Base-by-base conservation (phyloP, 1,140 invertebrate species). In the Bombus pyrosoma region DNA sequence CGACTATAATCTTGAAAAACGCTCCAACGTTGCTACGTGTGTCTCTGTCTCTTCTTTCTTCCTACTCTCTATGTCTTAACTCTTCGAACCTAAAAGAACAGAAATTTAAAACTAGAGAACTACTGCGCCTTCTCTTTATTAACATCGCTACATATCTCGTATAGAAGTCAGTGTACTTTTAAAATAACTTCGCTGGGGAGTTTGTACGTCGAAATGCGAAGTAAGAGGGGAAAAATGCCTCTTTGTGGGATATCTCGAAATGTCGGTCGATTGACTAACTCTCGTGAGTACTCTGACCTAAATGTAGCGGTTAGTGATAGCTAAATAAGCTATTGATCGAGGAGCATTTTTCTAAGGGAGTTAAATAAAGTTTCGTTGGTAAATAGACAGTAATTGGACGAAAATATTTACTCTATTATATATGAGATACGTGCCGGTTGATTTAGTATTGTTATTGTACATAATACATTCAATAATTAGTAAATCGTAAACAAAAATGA, bases 1-100 rank as follows among this genome's bases (percentile, higher is more conserved):
- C 78, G 43, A n/a, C 28, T 85, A 18, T 41, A 64, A 59, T 68
- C 43, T 78, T 22, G 41, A 71, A 47, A 59, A 81, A 43, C n/a
- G 71, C 41, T 53, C 1, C 47, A 53, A 53, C 47, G 47, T 18
- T 22, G 0, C 47, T 37, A 37, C 41, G 10, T 39, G 3, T 34
- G 34, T 53, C 71, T 34, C 41, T 78, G 3, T 74, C 62, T 22
- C 62, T 66, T n/a, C 43, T 18, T 64, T 18, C 57, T 28, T 73
- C 28, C 12, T 13, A n/a, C 59, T 62, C 28, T 53, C 6, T 22
- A 59, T 41, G 2, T 41, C 41, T 13, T 83, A 83, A 57, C 73
- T 32, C 2, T 66, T 37, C 41, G 4, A 53, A 32, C 68, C 64
- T 64, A 53, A 39, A 62, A 64, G 59, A 53, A 53, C 18, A 53